A percentile compares a stretch with the other conserved stretches of the same genome.
Conservation (phyloP, 64 coral and sea anemone species). For the Actinia tenebrosa region DNA sequence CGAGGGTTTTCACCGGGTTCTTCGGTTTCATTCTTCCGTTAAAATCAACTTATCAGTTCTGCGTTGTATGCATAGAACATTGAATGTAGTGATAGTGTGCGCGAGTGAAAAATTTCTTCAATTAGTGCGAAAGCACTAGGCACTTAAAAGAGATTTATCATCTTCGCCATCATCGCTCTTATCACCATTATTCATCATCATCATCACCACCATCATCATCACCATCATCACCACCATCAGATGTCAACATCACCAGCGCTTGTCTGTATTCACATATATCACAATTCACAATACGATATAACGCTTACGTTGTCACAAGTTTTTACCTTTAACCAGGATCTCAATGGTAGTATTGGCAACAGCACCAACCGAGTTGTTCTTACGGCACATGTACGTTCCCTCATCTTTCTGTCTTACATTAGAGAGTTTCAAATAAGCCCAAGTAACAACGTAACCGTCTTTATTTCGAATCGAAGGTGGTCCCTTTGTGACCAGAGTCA, state of each 20-base stretch:
- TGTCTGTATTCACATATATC: no score
- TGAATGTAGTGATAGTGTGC: no score
- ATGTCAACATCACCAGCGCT: not conserved
- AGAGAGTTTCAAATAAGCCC: not conserved
- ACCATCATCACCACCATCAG: not conserved
- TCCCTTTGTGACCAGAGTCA: not conserved
- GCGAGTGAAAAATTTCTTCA: no score
- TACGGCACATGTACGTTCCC: slow-evolving; percentile 37
- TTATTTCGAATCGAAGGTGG: not conserved
- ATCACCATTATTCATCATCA: not conserved
- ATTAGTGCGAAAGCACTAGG: no score
- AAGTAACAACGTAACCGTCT: not conserved
- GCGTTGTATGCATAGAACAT: no score
- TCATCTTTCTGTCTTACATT: slow-evolving; percentile 18
- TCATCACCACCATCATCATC: not conserved
- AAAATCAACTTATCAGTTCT: no score
- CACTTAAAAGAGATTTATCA: no score
- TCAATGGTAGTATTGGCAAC: not conserved
- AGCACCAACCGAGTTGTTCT: not conserved
- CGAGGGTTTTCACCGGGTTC: no score
- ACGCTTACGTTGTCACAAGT: not conserved
- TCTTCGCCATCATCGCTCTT: no score
- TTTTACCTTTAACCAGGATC: not conserved
- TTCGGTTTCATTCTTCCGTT: no score
- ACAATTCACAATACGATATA: not conserved